phyloP scores from a whole-genome alignment of 2,888 invertebrate genomes.

The Stenodema calcarata region DNA sequence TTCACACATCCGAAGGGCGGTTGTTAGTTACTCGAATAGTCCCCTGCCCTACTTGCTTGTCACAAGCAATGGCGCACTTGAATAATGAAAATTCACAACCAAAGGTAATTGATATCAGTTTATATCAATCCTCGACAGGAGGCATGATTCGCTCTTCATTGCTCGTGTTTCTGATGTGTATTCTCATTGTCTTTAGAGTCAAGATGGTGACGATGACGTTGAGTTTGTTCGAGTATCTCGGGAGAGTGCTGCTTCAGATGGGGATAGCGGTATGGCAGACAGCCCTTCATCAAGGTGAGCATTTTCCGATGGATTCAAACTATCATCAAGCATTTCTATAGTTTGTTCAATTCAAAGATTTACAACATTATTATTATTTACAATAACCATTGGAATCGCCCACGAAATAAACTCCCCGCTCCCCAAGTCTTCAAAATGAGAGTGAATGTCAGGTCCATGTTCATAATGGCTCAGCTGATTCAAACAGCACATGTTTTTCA shows the following conservation, averaged over 20 bases:
- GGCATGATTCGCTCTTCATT: neutral
- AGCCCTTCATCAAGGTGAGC: conserved; percentile 53
- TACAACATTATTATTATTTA: no score
- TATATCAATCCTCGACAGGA: no score
- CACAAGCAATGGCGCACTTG: conserved; percentile 60
- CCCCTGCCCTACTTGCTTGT: conserved; percentile 88
- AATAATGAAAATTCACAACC: conserved; percentile 25
- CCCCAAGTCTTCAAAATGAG: no score
- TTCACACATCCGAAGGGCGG: conserved; percentile 95
- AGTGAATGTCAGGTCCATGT: no score
- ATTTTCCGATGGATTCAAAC: no score
- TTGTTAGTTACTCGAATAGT: conserved; percentile 92
- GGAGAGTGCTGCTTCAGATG: conserved; percentile 81
- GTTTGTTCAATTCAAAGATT: no score
- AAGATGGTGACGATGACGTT: conserved; percentile 53
- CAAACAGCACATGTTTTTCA: no score
- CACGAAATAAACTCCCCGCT: no score
- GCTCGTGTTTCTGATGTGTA: neutral
- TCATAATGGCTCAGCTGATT: no score
- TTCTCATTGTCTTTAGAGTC: neutral
- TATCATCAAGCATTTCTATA: no score
- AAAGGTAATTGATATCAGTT: conserved; percentile 28
- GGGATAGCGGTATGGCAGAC: conserved; percentile 88
- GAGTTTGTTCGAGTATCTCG: conserved; percentile 62
- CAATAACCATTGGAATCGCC: no score